Conservation (phyloP, 2,797 vertebrate species). For the Synanceia verrucosa region DNA sequence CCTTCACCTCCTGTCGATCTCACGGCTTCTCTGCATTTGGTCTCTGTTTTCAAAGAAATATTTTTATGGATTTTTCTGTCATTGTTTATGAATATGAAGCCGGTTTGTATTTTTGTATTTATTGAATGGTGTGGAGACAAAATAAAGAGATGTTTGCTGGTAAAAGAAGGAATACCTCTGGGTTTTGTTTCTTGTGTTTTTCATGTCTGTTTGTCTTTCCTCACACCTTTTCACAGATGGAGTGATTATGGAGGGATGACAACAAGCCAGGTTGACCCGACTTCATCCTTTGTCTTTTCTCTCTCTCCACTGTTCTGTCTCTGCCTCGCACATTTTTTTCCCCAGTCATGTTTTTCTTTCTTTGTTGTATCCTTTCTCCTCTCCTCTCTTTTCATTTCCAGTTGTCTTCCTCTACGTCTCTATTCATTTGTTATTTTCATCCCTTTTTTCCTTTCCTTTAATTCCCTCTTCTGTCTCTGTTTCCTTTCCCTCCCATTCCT, state of each 20-base stretch:
- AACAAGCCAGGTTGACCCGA: background rate
- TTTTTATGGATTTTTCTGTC: slow-evolving; percentile 55
- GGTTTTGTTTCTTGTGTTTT: slow-evolving; percentile 13
- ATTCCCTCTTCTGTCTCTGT: background rate
- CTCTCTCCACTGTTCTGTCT: background rate
- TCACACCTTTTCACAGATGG: slow-evolving; percentile 16
- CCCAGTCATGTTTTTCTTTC: background rate
- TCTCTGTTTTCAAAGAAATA: slow-evolving; percentile 63
- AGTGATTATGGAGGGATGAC: slow-evolving; percentile 28
- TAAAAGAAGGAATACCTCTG: slow-evolving; percentile 27
- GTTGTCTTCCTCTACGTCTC: background rate
- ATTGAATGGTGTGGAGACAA: slow-evolving; percentile 79
- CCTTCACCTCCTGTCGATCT: slow-evolving; percentile 33
- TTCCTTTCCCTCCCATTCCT: background rate
- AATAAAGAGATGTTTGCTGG: slow-evolving; percentile 65
- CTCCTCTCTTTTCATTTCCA: background rate
- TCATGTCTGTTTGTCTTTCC: slow-evolving; percentile 15
- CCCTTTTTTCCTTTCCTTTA: too few relatives aligned
- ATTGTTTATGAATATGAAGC: slow-evolving; percentile 73
- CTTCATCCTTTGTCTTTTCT: slow-evolving; percentile 4
- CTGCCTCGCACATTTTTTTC: background rate
- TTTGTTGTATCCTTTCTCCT: background rate
- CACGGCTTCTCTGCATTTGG: slow-evolving; percentile 38
- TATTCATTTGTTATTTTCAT: too few relatives aligned
- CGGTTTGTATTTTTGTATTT: slow-evolving; percentile 85